phyloP scores from a whole-genome alignment of 1,140 invertebrate species.

The Sminthurides bifidus region DNA sequence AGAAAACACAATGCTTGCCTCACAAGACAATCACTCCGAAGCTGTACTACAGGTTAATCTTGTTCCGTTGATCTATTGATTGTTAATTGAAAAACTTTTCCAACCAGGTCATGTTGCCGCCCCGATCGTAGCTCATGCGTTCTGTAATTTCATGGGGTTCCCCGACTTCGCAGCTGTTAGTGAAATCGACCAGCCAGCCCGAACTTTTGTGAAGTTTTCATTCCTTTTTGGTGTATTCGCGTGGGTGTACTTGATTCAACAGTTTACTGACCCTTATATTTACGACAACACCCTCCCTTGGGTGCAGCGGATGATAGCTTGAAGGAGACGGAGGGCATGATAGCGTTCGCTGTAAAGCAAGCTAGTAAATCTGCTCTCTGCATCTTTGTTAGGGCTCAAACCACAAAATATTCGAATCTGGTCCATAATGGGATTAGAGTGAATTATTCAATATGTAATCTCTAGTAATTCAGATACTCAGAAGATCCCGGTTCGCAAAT shows the following conservation, averaged over 20 bases:
- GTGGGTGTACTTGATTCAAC: slow-evolving; percentile 65
- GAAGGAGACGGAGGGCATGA: no score
- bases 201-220: slow-evolving; percentile 50
- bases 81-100: slow-evolving; percentile 18
- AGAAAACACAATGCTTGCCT: slow-evolving; percentile 11
- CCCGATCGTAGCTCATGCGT: slow-evolving; percentile 77
- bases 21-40: slow-evolving; percentile 43
- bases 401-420: no score
- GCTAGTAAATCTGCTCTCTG: no score
- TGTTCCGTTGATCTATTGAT: slow-evolving; percentile 1
- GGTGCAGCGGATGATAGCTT: no score
- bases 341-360: no score
- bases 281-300: slow-evolving; percentile 52
- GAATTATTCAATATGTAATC: no score
- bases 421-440: no score
- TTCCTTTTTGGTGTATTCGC: slow-evolving; percentile 62
- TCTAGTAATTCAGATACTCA: no score
- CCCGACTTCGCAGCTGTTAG: slow-evolving; percentile 71
- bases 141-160: slow-evolving; percentile 94
- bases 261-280: slow-evolving; percentile 61
- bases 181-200: slow-evolving; percentile 49
- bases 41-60: neutral
- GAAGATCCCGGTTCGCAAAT: no score
- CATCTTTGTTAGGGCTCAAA: no score
- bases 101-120: slow-evolving; percentile 69